phyloP scores from a whole-genome alignment of 2,888 invertebrate species.

The Eubasilissa splendida region DNA sequence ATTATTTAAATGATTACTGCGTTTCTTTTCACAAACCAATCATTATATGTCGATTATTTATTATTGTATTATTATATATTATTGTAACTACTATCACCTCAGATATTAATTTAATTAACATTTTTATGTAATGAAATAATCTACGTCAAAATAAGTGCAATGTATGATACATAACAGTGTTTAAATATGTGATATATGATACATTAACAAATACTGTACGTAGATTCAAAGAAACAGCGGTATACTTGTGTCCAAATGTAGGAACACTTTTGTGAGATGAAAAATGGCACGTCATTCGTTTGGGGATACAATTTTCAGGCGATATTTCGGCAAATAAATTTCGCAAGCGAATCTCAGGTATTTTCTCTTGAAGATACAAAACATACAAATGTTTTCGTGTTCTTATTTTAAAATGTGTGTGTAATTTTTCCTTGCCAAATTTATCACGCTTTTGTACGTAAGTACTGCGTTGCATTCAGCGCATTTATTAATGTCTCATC shows the following conservation, averaged over 20 bases:
- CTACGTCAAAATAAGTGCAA: no score
- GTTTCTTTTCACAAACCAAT: no score
- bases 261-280: slow-evolving; percentile 2
- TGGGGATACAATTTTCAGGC: slow-evolving; percentile 5
- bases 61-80: no score
- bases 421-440: neutral
- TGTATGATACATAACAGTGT: no score
- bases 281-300: slow-evolving; percentile 7
- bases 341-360: slow-evolving; percentile 17
- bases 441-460: neutral
- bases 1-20: no score
- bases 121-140: no score
- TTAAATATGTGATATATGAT: no score
- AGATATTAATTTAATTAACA: no score
- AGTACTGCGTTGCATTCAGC: neutral
- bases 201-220: neutral
- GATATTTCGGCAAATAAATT: slow-evolving; percentile 20
- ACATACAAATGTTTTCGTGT: neutral
- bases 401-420: slow-evolving; percentile 1
- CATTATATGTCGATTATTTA: no score
- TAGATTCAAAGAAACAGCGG: neutral
- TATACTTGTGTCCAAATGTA: neutral
- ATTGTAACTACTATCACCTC: no score
- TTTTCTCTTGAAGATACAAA: neutral
- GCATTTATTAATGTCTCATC: neutral